Evolutionary conservation across 2,113 vertebrate genomes (phyloP), one percentile per base, ranked within the genome.

Genomic region (Diadophis punctatus): DNA sequence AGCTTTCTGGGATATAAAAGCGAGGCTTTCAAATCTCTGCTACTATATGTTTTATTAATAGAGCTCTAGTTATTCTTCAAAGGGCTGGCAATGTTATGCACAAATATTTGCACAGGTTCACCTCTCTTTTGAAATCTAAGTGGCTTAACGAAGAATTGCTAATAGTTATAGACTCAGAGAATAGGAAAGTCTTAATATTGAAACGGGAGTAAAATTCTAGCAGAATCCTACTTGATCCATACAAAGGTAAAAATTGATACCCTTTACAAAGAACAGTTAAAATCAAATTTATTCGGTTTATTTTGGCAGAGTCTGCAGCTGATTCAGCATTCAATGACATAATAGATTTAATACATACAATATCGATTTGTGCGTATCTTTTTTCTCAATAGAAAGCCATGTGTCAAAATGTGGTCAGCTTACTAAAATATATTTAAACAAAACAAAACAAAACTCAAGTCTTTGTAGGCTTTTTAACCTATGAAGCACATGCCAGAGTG

Each of bases 261-360:
- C n/a, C 46, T 87, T 91, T 51, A 43, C 55, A 63, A 91, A 86
- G 43, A 43, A 39, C 30, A 87, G 16, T 51, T 87, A 87, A 87
- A 91, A 91, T 63, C 30, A 63, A n/a, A 46, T 51, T 4, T 48
- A 63, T 49, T 91, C 3, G 12, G 27, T 87, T 87, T 58, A 27
- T 91, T 91, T 63, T 91, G 84, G 90, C 85, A 91, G 53, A n/a
- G n/a, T 85, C 53, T 92, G 55, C 39, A 22, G 63, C 51, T 89
- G 39, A 84, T 92, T 89, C 63, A 84, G 63, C 51, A 84, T 55
- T 91, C 48, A 39, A 43, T 96, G 58, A 0, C 95, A 94, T 94
- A 94, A 93, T 94, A 95, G 95, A 94, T 95, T 96, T 91, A 94
- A 87, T 90, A 92, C 93, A 96, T 93, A 96, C 96, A 94, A 92